Conservation (phyloP, 1,140 invertebrate species). For the Lineus longissimus region DNA sequence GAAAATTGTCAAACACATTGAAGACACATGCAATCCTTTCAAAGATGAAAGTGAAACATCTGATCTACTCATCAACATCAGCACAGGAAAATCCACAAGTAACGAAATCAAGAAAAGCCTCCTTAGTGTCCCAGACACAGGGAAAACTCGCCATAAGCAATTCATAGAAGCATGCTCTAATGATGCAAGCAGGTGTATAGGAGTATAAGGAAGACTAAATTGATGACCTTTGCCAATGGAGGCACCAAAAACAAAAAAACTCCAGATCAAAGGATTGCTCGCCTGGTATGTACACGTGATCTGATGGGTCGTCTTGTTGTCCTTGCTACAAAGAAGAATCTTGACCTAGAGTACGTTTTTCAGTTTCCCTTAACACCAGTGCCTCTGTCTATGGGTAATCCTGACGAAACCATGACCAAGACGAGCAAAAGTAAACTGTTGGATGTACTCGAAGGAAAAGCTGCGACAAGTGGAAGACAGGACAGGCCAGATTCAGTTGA, state of each 20-base stretch:
- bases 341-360: conserved; percentile 4
- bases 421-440: background rate
- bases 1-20: background rate
- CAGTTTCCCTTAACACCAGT: conserved; percentile 8
- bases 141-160: conserved; percentile 8
- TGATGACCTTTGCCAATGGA: conserved; percentile 6
- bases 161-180: conserved; percentile 7
- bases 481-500: background rate
- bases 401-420: conserved; percentile 8
- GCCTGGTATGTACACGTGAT: conserved; percentile 9
- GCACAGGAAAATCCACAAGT: background rate
- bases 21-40: background rate
- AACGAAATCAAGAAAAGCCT: background rate
- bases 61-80: background rate
- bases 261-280: conserved; percentile 1
- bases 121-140: conserved; percentile 1
- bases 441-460: background rate
- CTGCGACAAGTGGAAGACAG: no score
- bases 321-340: background rate
- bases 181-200: conserved; percentile 9
- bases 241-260: background rate
- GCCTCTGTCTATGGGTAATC: background rate
- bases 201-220: conserved; percentile 2
- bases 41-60: background rate
- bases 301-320: conserved; percentile 5